Base-by-base conservation (phyloP, 2,797 vertebrate genomes). In the Enteromius fasciolatus region DNA sequence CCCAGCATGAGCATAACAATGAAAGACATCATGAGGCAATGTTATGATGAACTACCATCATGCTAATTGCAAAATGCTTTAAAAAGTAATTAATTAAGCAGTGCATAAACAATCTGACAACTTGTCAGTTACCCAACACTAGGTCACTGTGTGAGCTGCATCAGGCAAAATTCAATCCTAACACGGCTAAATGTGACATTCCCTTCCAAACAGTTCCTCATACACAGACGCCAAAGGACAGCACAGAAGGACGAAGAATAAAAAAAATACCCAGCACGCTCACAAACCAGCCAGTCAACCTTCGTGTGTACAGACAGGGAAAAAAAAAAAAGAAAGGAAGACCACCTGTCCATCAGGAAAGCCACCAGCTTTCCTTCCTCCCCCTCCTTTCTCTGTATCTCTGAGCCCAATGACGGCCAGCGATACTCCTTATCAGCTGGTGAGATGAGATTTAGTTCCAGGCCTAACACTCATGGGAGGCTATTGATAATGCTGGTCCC, bases 401-500 rank as follows among this genome's bases (percentile, higher is more conserved):
- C 83, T 52, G 75, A 76, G 83, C 66, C 72, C 83, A 85, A 75
- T 61, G 82, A 87, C 70, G 69, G 82, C 52, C 59, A 44, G 59
- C 9, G 52, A 89, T 85, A 85, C 80, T 85, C 70, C 79, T 87
- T 85, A 87, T 87, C 83, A 54, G 83, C 67, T 64, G 25, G 80
- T 44, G 64, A 78, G 86, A 87, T 87, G 80, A 83, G 79, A 83
- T 87, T 85, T 79, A 70, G 70, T 76, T 78, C 80, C 82, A 84
- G 57, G 70, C 64, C 73, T 68, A 83, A 81, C 74, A 84, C 79
- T 78, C 76, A 52, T 23, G 44, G 59, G 78, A 81, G 83, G 69
- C 73, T 84, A 85, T 74, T 78, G 76, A 83, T 79, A 85, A 85
- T 36, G 20, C 68, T 85, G 77, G 85, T 82, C 77, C 83, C 82